A percentile compares a stretch with the other conserved stretches of the same genome.
Conservation (phyloP, 2,797 vertebrate species). For the Odontamblyopus lacepedii region DNA sequence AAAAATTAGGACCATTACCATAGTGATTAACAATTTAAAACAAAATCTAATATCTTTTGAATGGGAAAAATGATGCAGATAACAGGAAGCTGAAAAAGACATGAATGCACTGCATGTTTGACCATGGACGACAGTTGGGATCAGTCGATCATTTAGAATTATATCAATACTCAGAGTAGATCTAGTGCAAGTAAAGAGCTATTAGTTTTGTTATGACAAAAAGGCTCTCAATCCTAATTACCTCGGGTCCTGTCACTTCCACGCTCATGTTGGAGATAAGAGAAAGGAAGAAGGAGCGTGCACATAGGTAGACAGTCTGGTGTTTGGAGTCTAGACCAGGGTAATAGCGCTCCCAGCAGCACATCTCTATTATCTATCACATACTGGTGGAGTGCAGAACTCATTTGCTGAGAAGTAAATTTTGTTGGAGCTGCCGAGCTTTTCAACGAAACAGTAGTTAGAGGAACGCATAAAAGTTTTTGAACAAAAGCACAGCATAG, state of each 20-base stretch:
- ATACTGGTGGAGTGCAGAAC: constrained; percentile 44
- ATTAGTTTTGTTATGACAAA: constrained; percentile 53
- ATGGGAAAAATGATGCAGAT: too few relatives aligned
- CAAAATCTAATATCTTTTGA: too few relatives aligned
- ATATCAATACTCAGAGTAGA: constrained; percentile 26
- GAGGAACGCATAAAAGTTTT: constrained; percentile 12
- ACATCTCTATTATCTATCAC: constrained; percentile 47
- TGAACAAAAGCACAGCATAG: constrained; percentile 5
- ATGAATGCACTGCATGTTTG: too few relatives aligned
- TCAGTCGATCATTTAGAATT: too few relatives aligned
- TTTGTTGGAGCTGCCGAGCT: constrained; percentile 19
- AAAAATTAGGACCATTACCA: too few relatives aligned
- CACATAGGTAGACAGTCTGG: constrained; percentile 33
- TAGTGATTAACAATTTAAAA: too few relatives aligned
- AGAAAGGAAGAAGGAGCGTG: constrained; percentile 30
- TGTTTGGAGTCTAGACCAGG: constrained; percentile 36
- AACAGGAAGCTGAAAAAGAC: too few relatives aligned
- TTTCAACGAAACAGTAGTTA: constrained; percentile 27
- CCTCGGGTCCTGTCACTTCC: constrained; percentile 49
- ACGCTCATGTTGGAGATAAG: constrained; percentile 44
- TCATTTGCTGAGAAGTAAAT: constrained; percentile 44
- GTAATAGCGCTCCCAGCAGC: constrained; percentile 51
- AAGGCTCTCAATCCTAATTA: constrained; percentile 69
- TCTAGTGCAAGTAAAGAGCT: constrained; percentile 45
- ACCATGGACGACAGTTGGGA: too few relatives aligned